Percentiles rank a stretch among this genome's conserved stretches.
phyloP scores from a whole-genome alignment of 2,797 vertebrate species.

The Scomberomorus guttatus region DNA sequence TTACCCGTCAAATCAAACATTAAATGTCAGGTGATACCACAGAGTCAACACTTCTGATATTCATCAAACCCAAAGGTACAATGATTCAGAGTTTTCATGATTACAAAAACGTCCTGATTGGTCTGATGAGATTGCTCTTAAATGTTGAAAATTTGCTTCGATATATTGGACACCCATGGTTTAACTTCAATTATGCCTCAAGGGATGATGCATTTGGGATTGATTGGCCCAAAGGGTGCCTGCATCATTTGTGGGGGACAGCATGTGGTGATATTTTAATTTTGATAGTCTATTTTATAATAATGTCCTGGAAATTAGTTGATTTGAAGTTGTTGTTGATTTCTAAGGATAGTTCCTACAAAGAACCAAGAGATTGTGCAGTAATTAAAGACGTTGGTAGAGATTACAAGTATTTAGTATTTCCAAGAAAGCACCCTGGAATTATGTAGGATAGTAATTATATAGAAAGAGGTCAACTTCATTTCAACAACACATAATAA shows the following conservation, averaged over 20 bases:
- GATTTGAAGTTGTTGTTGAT: background rate
- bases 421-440: constrained; percentile 18
- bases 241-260: constrained; percentile 10
- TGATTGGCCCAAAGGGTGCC: background rate
- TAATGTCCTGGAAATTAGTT: constrained; percentile 4
- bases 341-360: constrained; percentile 9
- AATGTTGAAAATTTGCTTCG: background rate
- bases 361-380: background rate
- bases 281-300: constrained; percentile 18
- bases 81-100: background rate
- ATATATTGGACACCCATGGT: background rate
- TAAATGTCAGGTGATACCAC: constrained; percentile 33
- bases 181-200: constrained; percentile 12
- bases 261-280: constrained; percentile 11
- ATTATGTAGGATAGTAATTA: constrained; percentile 37
- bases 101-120: background rate
- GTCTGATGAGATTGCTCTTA: background rate
- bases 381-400: constrained; percentile 22
- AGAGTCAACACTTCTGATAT: constrained; percentile 4
- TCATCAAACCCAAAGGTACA: constrained; percentile 2
- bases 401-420: constrained; percentile 30
- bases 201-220: constrained; percentile 9
- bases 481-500: constrained; percentile 29
- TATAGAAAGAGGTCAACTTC: constrained; percentile 37
- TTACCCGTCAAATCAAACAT: constrained; percentile 30